Base-by-base conservation (phyloP, 2,888 invertebrate species). In the Hyposoter dolosus region DNA sequence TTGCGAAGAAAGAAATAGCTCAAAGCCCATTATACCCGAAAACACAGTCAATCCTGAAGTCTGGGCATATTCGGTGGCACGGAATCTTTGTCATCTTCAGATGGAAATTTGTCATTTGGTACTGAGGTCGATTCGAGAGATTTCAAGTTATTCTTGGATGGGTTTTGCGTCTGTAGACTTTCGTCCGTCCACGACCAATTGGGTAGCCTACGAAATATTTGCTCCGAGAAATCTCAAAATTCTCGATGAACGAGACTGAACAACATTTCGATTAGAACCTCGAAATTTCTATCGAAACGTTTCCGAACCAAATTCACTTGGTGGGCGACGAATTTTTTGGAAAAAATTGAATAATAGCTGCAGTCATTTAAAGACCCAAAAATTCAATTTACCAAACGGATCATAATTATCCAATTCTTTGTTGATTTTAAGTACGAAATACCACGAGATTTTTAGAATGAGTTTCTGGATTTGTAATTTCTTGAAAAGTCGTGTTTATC, bases 141-240 rank as follows among this genome's bases (percentile, higher is more conserved):
- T 69, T 60, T 68, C 47, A 77, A 47, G 74, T 50, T 56, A 43
- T 72, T 45, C 63, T 74, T 43, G 72, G 74, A 53, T 45, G 5
- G 28, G 53, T 35, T 63, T 69, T 50, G 19, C 63, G 65, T 79
- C 50, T 80, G 72, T 10, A 23, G 65, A 17, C 40, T 78, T 32
- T 83, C 86, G 50, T 83, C 69, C 53, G 72, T 68, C 81, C 77
- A 86, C 5, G 81, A 86, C 81, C 86, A 86, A 40, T 78, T 82
- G 32, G 81, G 80, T 65, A 82, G 69, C 68, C 83, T 87, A 53
- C 77, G 65, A 82, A 85, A 83, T 85, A 68, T 68, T 63, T n/a
- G 9, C 43, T 75, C 45, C 15, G 3, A 82, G 15, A 45, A 43
- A 78, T 63, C 15, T 66, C 12, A 35, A 69, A 35, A 40, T 47